These are phyloP conservation scores for Campoletis raptor DNA, from an alignment of 2,888 invertebrate genomes.

Conservation along the genomic window DNA sequence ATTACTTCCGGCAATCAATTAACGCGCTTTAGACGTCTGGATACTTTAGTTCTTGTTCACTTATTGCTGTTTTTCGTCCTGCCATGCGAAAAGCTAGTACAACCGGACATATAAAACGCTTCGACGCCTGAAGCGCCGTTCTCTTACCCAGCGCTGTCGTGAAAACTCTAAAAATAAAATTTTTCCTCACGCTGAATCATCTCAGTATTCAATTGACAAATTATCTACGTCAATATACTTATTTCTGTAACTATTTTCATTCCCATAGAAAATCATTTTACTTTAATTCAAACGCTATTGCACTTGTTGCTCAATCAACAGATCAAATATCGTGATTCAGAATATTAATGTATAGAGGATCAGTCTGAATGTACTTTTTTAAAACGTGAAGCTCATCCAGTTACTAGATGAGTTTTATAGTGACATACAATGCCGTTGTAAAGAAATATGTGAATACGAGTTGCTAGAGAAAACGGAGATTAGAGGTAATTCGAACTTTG, in stretches of 20 bases:
- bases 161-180: neutral
- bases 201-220: neutral
- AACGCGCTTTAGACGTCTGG: conserved; percentile 62
- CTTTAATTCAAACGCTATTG: neutral
- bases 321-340: neutral
- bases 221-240: neutral
- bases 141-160: neutral
- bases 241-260: neutral
- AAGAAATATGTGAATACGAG: neutral
- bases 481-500: conserved; percentile 39
- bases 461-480: neutral
- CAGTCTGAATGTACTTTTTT: neutral
- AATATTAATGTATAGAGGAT: neutral
- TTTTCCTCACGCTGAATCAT: no score
- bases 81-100: neutral
- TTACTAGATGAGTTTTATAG: neutral
- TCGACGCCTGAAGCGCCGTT: neutral
- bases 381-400: neutral
- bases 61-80: neutral
- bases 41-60: conserved; percentile 10
- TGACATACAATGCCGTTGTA: neutral
- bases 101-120: neutral
- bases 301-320: neutral
- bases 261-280: neutral
- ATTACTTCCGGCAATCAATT: conserved; percentile 82